phyloP scores from a whole-genome alignment of 37 sponge, comb jelly and placozoan genomes.

The Hormiphora californensis region DNA sequence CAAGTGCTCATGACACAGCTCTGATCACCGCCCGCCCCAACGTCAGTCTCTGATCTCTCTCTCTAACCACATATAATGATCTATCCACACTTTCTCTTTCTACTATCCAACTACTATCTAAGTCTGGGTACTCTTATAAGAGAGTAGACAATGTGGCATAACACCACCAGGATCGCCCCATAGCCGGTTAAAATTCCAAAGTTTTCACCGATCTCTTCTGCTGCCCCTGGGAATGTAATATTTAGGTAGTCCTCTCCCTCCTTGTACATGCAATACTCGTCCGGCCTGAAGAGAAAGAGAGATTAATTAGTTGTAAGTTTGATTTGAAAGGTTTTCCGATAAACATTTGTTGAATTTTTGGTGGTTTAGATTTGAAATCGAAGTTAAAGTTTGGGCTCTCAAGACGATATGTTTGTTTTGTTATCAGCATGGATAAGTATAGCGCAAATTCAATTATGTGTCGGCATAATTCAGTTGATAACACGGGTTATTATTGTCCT shows the following conservation, averaged over 20 bases:
- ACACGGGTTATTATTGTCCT: too few relatives aligned
- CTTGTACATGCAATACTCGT: background rate
- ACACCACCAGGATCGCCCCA: background rate
- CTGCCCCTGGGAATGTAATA: background rate
- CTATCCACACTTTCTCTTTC: background rate
- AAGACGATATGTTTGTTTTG: too few relatives aligned
- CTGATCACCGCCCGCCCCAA: too few relatives aligned
- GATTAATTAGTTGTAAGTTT: too few relatives aligned
- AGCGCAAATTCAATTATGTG: too few relatives aligned
- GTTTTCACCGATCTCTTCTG: background rate
- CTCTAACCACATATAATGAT: background rate
- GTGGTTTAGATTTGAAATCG: too few relatives aligned
- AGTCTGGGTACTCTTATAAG: conserved; percentile 20
- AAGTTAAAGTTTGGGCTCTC: too few relatives aligned
- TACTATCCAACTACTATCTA: background rate
- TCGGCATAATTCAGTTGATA: too few relatives aligned
- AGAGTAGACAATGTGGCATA: background rate
- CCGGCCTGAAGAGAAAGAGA: background rate
- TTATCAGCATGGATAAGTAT: too few relatives aligned
- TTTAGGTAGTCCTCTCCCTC: background rate
- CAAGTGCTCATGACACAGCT: too few relatives aligned
- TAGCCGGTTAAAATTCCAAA: background rate
- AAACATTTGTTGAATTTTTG: too few relatives aligned
- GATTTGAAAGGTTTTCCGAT: too few relatives aligned
- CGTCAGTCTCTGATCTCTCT: background rate